Percentiles rank a stretch among this genome's conserved stretches.
Conservation (phyloP, 2,888 invertebrate genomes). For the Melikaiella ostensackeni region DNA sequence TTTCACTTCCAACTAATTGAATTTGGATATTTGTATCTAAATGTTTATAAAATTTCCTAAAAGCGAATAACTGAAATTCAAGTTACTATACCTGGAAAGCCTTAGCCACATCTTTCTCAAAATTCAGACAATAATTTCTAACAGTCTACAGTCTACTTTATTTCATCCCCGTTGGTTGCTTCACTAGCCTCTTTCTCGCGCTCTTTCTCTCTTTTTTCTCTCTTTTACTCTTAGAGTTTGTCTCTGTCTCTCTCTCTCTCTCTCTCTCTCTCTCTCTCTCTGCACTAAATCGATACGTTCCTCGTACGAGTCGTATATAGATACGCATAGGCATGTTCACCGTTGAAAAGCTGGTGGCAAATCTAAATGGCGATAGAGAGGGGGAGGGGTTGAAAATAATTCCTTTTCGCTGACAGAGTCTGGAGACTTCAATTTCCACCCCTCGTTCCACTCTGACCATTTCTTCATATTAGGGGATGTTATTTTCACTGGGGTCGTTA, state of each 20-base stretch:
- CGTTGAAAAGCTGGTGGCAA: constrained; percentile 58
- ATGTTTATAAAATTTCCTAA: not conserved
- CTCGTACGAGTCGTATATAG: constrained; percentile 57
- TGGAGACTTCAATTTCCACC: constrained; percentile 15
- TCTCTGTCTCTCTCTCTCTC: constrained; percentile 44
- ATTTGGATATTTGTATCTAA: not conserved
- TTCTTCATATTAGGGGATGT: constrained; percentile 21
- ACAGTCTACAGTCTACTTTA: constrained; percentile 24
- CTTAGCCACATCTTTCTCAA: not conserved
- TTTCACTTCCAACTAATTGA: too few species aligned
- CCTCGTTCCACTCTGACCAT: constrained; percentile 24
- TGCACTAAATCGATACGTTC: constrained; percentile 71
- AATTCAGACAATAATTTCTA: not conserved
- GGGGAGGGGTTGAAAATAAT: constrained; percentile 25
- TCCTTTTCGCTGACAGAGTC: constrained; percentile 17
- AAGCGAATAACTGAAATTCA: not conserved
- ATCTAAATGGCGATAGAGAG: constrained; percentile 14
- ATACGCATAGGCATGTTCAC: constrained; percentile 59
- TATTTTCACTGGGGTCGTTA: constrained; percentile 33
- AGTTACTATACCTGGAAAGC: not conserved
- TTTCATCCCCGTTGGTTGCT: constrained; percentile 47
- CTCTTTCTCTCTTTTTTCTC: constrained; percentile 47
- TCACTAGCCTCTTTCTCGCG: constrained; percentile 48
- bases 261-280: constrained; percentile 52
- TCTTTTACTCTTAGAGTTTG: too few species aligned